These are phyloP conservation scores for Eurypyga helias DNA, from an alignment of 2,113 vertebrate genomes.

Conservation along the genomic window DNA sequence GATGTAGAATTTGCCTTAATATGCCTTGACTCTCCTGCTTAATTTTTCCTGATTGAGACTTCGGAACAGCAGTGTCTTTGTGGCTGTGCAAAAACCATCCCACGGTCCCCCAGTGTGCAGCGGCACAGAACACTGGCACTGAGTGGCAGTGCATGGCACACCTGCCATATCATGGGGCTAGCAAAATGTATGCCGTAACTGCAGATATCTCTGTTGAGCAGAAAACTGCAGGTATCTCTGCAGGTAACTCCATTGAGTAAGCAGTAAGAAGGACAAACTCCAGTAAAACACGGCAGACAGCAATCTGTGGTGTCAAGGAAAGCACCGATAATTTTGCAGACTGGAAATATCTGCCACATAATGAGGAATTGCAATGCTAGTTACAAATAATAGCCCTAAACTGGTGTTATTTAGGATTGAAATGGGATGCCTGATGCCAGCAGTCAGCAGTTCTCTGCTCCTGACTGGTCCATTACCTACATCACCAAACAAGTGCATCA, in stretches of 20 bases:
- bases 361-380: not conserved
- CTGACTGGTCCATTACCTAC: not conserved
- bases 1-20: not conserved
- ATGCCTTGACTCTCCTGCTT: not conserved
- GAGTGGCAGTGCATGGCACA: not conserved
- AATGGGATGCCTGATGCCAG: not conserved
- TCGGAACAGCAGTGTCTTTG: not conserved
- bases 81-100: not conserved
- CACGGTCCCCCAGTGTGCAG: too few species aligned
- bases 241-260: not conserved
- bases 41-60: not conserved
- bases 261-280: not conserved
- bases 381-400: not conserved
- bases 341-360: not conserved
- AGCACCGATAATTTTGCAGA: not conserved
- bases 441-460: not conserved
- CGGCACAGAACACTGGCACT: fast-evolving
- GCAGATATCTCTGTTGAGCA: not conserved
- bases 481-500: not conserved
- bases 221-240: not conserved
- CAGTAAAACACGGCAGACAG: not conserved
- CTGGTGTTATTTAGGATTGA: not conserved
- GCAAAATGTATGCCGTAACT: not conserved
- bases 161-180: not conserved
- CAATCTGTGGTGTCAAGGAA: not conserved